These are phyloP conservation scores for Drosophila siamana DNA, from an alignment of 2,888 invertebrate genomes.

Conservation along the genomic window DNA sequence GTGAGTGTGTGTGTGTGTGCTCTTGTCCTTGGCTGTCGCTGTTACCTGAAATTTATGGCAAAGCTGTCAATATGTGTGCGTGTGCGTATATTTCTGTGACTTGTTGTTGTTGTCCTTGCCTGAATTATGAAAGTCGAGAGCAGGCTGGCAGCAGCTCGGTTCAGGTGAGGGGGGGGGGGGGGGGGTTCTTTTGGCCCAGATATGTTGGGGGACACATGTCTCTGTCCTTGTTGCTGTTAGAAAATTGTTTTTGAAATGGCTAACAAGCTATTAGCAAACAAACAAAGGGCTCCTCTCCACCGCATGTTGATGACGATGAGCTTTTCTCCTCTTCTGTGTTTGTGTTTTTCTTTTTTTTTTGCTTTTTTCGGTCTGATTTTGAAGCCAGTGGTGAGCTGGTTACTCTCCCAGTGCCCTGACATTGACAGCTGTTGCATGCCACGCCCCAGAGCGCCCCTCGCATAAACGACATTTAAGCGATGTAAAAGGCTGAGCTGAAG, in stretches of 20 bases:
- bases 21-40: slow-evolving; percentile 33
- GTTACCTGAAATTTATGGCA: slow-evolving; percentile 73
- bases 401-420: slow-evolving; percentile 15
- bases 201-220: slow-evolving; percentile 54
- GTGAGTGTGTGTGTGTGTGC: slow-evolving; percentile 8
- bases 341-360: slow-evolving; percentile 10
- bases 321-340: slow-evolving; percentile 18
- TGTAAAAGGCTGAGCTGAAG: slow-evolving; percentile 5
- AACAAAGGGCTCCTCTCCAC: slow-evolving; percentile 62
- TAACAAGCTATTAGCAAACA: slow-evolving; percentile 79
- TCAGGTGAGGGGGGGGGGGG: neutral
- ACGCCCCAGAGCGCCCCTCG: neutral
- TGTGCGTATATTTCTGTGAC: slow-evolving; percentile 23
- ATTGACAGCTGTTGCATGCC: slow-evolving; percentile 54
- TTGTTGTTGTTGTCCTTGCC: slow-evolving; percentile 4
- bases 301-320: slow-evolving; percentile 59
- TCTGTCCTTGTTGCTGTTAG: slow-evolving; percentile 47
- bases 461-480: slow-evolving; percentile 56
- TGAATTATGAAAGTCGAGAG: slow-evolving; percentile 63
- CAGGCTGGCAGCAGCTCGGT: slow-evolving; percentile 4
- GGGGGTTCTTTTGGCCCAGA: slow-evolving; percentile 25
- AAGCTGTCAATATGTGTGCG: slow-evolving; percentile 65
- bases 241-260: slow-evolving; percentile 79
- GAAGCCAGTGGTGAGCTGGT: slow-evolving; percentile 1
- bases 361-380: neutral